phyloP scores from a whole-genome alignment of 2,797 vertebrate species.

The Lepus townsendii region DNA sequence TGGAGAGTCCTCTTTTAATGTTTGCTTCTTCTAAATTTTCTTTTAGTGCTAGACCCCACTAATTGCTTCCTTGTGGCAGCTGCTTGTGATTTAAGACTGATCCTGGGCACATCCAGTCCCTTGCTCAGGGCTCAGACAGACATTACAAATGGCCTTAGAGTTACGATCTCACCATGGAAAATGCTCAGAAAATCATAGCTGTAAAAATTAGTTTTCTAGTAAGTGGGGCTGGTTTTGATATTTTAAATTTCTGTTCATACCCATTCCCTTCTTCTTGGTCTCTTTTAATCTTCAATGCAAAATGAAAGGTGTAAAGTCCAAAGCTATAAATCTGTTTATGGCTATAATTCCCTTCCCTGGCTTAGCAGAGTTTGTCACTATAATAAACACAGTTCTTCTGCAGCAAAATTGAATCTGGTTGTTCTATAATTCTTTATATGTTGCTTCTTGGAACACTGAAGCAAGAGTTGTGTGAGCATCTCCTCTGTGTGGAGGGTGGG shows the following conservation, averaged over 20 bases:
- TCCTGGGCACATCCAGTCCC: constrained; percentile 21
- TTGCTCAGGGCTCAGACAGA: neutral
- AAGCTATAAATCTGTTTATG: constrained; percentile 83
- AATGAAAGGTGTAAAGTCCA: constrained; percentile 79
- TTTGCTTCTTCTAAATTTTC: constrained; percentile 75
- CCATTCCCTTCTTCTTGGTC: constrained; percentile 74
- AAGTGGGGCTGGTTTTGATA: constrained; percentile 70
- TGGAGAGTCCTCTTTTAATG: constrained; percentile 73
- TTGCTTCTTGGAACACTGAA: constrained; percentile 59
- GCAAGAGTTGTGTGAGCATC: constrained; percentile 11
- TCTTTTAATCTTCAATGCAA: constrained; percentile 80
- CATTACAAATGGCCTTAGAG: constrained; percentile 4
- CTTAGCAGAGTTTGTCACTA: constrained; percentile 77
- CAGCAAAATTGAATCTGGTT: constrained; percentile 62
- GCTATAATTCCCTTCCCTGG: constrained; percentile 67
- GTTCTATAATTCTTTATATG: constrained; percentile 71
- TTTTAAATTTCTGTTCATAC: constrained; percentile 61
- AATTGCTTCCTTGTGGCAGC: constrained; percentile 81
- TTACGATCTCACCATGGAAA: constrained; percentile 55
- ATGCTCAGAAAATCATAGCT: constrained; percentile 63
- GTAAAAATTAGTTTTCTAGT: constrained; percentile 73
- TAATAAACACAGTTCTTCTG: constrained; percentile 76
- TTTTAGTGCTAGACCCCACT: constrained; percentile 67
- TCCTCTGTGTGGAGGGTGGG: neutral
- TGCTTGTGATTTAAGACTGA: constrained; percentile 67